Base-by-base conservation (phyloP, 2,888 invertebrate genomes). In the Euplagia quadripunctaria region DNA sequence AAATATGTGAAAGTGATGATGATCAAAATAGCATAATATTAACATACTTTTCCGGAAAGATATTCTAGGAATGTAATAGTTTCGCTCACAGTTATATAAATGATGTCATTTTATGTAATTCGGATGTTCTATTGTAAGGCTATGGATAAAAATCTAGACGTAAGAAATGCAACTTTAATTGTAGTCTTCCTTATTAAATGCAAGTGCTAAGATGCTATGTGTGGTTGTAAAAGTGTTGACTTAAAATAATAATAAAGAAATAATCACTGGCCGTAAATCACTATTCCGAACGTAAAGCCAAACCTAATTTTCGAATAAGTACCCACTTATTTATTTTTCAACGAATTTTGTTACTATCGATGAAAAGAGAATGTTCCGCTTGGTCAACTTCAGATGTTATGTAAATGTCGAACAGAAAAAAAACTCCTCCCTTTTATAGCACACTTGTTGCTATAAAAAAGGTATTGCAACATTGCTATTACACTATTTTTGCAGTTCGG, bases 1-100 rank as follows among this genome's bases (percentile, higher is more conserved):
- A 73, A 76, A 72, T 64, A 71, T 67, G 83, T 72, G 83, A 83
- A 82, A 84, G 81, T 82, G 73, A 72, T 77, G 68, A 73, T 78
- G 76, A 79, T 79, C 81, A 69, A 16, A 55, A 41, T 55, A 41
- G 79, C 61, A 84, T 78, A 72, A 70, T 67, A 84, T 84, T 82
- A 74, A 64, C 78, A 84, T 84, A 78, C 43, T 75, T 80, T 76
- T 75, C 6, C 67, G 61, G 55, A 68, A 41, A 72, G 73, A 42
- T 64, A 72, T 79, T 75, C 66, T 61, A 78, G 67, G 79, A 82
- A 84, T 84, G 74, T 76, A 49, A 46, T 64, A 65, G 65, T 70
- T 68, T 43, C 61, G 61, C 55, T 65, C 61, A 16, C 17, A 43
- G 75, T 83, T 80, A 78, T 49, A 71, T 79, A 82, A 83, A 71